These are phyloP conservation scores for Gambusia yucatana DNA, from an alignment of 2,797 vertebrate species.

Conservation along the genomic window DNA sequence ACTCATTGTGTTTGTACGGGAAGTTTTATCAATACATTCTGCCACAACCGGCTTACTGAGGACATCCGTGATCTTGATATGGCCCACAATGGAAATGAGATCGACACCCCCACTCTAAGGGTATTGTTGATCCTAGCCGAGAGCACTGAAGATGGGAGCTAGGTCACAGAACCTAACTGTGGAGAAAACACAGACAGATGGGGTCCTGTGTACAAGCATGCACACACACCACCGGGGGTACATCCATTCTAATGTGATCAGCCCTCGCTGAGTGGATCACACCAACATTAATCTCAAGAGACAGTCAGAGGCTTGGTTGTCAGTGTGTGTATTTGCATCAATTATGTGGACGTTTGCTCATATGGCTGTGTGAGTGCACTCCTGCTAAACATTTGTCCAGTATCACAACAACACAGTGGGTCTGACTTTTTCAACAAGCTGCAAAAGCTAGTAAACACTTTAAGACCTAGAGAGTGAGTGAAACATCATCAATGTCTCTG, in stretches of 20 bases:
- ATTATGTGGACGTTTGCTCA: constrained; percentile 36
- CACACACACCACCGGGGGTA: constrained; percentile 73
- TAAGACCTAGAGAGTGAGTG: neutral
- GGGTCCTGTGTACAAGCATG: constrained; percentile 55
- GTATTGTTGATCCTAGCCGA: constrained; percentile 70
- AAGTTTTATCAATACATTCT: no score
- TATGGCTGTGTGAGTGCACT: constrained; percentile 39
- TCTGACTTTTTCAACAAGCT: constrained; percentile 62
- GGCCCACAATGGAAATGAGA: no score
- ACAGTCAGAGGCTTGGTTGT: constrained; percentile 72
- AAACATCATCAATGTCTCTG: neutral
- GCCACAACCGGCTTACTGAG: no score
- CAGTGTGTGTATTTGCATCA: constrained; percentile 44
- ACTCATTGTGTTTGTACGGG: no score
- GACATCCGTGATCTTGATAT: no score
- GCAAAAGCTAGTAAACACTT: constrained; percentile 58
- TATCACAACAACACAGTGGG: constrained; percentile 64
- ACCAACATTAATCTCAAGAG: constrained; percentile 81
- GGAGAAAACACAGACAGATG: constrained; percentile 82
- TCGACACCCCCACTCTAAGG: constrained; percentile 30
- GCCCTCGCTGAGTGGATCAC: constrained; percentile 79
- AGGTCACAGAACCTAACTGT: constrained; percentile 74
- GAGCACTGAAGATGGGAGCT: constrained; percentile 77
- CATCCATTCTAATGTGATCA: constrained; percentile 83
- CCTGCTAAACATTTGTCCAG: constrained; percentile 66